Base-by-base conservation (phyloP, 2,797 vertebrate genomes). In the Lutjanus campechanus region DNA sequence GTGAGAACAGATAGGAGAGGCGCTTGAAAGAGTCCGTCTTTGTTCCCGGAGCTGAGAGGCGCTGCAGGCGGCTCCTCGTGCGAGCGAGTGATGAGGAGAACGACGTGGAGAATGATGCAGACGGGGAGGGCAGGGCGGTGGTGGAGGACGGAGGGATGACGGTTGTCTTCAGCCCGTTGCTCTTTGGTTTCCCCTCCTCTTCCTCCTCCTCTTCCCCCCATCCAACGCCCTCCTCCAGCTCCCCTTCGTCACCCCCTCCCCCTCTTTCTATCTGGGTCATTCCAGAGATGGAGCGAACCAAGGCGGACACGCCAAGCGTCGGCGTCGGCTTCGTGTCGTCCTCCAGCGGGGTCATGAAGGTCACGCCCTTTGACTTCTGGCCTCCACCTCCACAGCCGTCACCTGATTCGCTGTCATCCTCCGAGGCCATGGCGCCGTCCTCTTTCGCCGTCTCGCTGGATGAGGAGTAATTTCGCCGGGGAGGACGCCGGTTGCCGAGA, bases 11-110 rank as follows among this genome's bases (percentile, higher is more conserved):
- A 84, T 97, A 96, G 11, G 97, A 97, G 73, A 99, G 94, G 67
- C 96, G 97, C 89, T 96, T 97, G 85, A 98, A 97, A 73, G 97
- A 98, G 90, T 98, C 96, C 51, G 97, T 95, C 89, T 97, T 97
- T 59, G 96, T 82, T 73, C 91, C 91, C 1, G 91, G 85, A 20
- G 85, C 5, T 0, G 97, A 96, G 68, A 97, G 89, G 40, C 96
- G 96, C 83, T 97, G 96, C 0, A 97, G 93, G 11, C 96, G 93
- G 55, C 92, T 96, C 81, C 96, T 81, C 84, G 9, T 97, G 79
- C 62, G 95, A 76, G 89, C 96, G 68, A 94, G 70, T 0, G 94
- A 89, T 0, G 91, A 87, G 6, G 90, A 86, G 47, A 94, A 65
- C 0, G 91, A 62, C 0, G 91, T 88, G 73, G 93, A 87, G 60